Conservation (phyloP, 2,888 invertebrate genomes). For the Drosophila histrio region DNA sequence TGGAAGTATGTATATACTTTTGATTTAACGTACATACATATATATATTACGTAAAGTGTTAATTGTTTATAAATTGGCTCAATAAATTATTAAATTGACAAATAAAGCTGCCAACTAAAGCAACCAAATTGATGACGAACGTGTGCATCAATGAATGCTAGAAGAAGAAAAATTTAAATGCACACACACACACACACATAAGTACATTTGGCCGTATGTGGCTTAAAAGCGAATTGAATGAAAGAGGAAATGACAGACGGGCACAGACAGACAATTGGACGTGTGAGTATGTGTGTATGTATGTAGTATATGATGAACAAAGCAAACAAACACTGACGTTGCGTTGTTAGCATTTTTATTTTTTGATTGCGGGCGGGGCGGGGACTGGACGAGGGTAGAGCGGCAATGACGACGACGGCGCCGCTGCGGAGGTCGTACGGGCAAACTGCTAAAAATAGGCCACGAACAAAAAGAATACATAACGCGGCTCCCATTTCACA, state of each 20-base stretch:
- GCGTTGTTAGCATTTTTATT: conserved; percentile 44
- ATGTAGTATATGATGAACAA: conserved; percentile 15
- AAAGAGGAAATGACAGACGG: conserved; percentile 53
- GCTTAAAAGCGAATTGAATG: conserved; percentile 37
- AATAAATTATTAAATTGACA: conserved; percentile 53
- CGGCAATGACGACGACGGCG: conserved; percentile 26
- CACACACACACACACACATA: neutral
- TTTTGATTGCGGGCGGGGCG: conserved; percentile 33
- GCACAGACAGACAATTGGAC: conserved; percentile 43
- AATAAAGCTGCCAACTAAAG: conserved; percentile 27
- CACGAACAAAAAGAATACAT: conserved; percentile 57
- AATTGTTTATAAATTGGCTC: conserved; percentile 54
- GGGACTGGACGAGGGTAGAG: neutral
- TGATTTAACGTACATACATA: conserved; percentile 9
- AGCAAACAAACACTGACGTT: conserved; percentile 50
- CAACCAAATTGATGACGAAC: conserved; percentile 28
- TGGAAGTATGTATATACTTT: conserved; percentile 4
- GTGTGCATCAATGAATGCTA: conserved; percentile 41
- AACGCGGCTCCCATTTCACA: conserved; percentile 51
- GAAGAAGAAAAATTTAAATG: conserved; percentile 11
- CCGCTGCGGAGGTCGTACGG: conserved; percentile 54
- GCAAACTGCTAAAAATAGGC: conserved; percentile 70
- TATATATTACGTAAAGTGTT: conserved; percentile 54
- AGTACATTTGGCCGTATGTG: conserved; percentile 5
- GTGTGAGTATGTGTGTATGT: conserved; percentile 1